Conservation (phyloP, 2,888 invertebrate genomes). For the Erpobdella octoculata region DNA sequence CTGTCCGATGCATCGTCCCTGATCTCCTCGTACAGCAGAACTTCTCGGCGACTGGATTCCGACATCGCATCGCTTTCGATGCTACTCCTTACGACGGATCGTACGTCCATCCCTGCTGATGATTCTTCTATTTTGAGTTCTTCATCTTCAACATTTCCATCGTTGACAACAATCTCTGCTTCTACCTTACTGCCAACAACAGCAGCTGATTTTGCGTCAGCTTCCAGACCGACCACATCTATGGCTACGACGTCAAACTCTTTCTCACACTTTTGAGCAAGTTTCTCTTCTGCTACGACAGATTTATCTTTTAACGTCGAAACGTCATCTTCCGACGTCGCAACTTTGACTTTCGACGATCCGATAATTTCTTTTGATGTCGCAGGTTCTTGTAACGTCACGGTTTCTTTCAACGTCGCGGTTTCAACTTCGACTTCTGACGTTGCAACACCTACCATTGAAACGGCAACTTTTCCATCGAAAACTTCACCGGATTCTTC, state of each 20-base stretch:
- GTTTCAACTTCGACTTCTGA: too few relatives aligned
- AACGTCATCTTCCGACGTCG: background rate
- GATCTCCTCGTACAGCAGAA: background rate
- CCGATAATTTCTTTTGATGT: background rate
- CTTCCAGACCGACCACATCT: background rate
- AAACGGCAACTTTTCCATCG: too few relatives aligned
- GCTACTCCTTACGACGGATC: background rate
- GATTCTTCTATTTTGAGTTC: background rate
- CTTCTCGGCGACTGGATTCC: background rate
- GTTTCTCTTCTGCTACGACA: slow-evolving; percentile 1
- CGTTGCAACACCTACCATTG: too few relatives aligned
- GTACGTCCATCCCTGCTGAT: background rate
- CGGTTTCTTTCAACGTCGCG: too few relatives aligned
- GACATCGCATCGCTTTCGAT: background rate
- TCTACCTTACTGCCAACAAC: background rate
- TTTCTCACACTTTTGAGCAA: background rate
- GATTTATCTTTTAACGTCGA: background rate
- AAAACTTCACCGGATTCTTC: too few relatives aligned
- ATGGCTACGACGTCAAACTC: slow-evolving; percentile 8
- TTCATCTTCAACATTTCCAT: background rate
- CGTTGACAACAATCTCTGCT: background rate
- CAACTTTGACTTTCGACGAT: background rate
- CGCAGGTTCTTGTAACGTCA: too few relatives aligned
- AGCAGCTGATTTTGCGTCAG: background rate
- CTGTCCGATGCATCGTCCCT: slow-evolving; percentile 1